A percentile compares a stretch with the other conserved stretches of the same genome.
Evolutionary conservation across 1,140 invertebrate genomes (phyloP).

Genomic region (Phthorimaea operculella): DNA sequence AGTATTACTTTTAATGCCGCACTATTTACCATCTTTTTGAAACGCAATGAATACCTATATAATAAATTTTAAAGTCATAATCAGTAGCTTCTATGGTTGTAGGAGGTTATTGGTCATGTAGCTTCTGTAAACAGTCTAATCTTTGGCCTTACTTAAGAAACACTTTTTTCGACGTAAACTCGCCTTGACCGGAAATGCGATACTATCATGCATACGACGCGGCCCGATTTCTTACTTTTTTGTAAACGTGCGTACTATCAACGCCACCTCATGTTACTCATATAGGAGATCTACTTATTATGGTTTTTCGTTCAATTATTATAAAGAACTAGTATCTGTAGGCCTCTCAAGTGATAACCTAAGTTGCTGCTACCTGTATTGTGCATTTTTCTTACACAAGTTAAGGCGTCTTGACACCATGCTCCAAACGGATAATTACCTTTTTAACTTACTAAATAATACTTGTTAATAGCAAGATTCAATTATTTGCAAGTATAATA

Average conservation of each 20-base stretch:
- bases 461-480: not conserved
- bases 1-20: too few relatives aligned
- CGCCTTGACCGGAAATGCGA: slow-evolving; percentile 56
- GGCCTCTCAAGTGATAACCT: not conserved
- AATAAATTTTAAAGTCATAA: too few relatives aligned
- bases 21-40: too few relatives aligned
- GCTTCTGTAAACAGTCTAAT: slow-evolving; percentile 20
- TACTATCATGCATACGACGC: slow-evolving; percentile 48
- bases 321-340: not conserved
- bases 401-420: not conserved
- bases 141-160: slow-evolving; percentile 34
- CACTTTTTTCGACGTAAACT: slow-evolving; percentile 44
- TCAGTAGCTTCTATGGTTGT: too few relatives aligned
- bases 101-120: not conserved
- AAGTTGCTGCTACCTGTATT: too few relatives aligned
- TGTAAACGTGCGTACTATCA: not conserved
- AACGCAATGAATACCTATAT: too few relatives aligned
- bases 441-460: not conserved
- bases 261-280: too few relatives aligned
- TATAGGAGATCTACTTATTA: too few relatives aligned
- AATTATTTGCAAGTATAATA: not conserved
- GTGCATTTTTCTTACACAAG: not conserved
- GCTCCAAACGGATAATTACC: not conserved
- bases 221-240: slow-evolving; percentile 38
- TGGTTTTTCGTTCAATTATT: not conserved